phyloP scores from a whole-genome alignment of 2,888 invertebrate genomes.

The Heteropelma amictum region DNA sequence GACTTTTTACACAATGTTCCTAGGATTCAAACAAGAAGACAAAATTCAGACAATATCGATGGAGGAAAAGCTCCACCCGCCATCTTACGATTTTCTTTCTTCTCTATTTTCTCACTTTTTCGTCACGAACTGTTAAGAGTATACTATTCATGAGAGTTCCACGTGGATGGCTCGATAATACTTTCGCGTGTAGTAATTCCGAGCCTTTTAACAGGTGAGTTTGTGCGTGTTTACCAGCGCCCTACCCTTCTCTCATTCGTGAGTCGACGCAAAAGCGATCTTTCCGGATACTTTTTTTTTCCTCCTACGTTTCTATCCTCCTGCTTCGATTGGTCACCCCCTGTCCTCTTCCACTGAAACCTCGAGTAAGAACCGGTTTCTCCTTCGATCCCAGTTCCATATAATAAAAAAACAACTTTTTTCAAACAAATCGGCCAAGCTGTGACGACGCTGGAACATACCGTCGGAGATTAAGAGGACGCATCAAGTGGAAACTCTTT shows the following conservation, averaged over 20 bases:
- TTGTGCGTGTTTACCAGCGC: slow-evolving; percentile 39
- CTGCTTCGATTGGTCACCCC: not conserved
- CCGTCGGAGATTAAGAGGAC: not conserved
- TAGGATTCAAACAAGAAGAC: no score
- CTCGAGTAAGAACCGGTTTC: slow-evolving; percentile 48
- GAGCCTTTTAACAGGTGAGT: slow-evolving; percentile 46
- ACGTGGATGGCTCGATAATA: slow-evolving; percentile 33
- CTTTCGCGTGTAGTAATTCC: slow-evolving; percentile 38
- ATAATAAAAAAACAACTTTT: slow-evolving; percentile 30
- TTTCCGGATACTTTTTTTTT: not conserved
- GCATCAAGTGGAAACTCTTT: not conserved
- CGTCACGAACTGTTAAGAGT: slow-evolving; percentile 7
- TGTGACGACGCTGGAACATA: slow-evolving; percentile 11
- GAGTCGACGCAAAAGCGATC: not conserved
- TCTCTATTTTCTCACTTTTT: not conserved
- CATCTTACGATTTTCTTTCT: no score
- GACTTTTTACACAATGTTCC: no score
- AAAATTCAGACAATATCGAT: no score
- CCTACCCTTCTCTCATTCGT: slow-evolving; percentile 9
- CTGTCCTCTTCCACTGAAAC: slow-evolving; percentile 35
- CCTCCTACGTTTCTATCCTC: not conserved
- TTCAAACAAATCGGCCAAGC: slow-evolving; percentile 2
- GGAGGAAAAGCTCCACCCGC: no score
- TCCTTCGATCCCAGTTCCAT: slow-evolving; percentile 36
- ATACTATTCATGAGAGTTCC: slow-evolving; percentile 32